Base-by-base conservation (phyloP, 2,113 vertebrate genomes). In the Sander vitreus region DNA sequence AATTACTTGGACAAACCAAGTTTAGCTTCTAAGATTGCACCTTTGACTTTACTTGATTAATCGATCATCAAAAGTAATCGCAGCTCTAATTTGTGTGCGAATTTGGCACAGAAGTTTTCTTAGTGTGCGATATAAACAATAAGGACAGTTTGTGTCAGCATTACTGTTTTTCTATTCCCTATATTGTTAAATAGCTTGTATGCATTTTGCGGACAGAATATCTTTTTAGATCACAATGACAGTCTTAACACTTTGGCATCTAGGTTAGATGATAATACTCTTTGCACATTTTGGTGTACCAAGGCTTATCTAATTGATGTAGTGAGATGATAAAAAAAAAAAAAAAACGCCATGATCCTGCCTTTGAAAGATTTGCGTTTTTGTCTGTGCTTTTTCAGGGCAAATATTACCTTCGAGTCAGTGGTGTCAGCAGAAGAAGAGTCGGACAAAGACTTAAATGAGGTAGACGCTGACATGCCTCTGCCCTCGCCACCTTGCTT, bases 401-500 rank as follows among this genome's bases (percentile, higher is more conserved):
- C 11, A 68, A 60, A 47, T 21, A 16, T 57, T 90, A 95, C 95
- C 93, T 95, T 95, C 8, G 93, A 95, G 69, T 96, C 94, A 0
- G 89, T 89, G 64, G 92, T 94, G 19, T 94, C 95, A 10, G 91
- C 83, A 43, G 93, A 87, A 48, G 93, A 88, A 11, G 91, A 92
- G 73, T 93, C 90, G 0, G 91, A 93, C 81, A 90, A 92, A 80
- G 95, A 95, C 90, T 94, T 96, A 53, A 93, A 90, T 88, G 96
- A 97, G 95, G 97, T 95, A 95, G 96, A 95, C 72, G 89, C 76
- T 53, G 88, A 73, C 15, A 94, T 54, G 54, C 91, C 93, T 78
- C 92, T 91, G 85, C 83, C 81, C 59, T 95, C 95, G 59, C 92
- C 93, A 58, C 93, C 90, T 74, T 85, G 88, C 66, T 90, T 95